Evolutionary conservation across 2,797 vertebrate genomes (phyloP).

Genomic region (Streptopelia turtur): DNA sequence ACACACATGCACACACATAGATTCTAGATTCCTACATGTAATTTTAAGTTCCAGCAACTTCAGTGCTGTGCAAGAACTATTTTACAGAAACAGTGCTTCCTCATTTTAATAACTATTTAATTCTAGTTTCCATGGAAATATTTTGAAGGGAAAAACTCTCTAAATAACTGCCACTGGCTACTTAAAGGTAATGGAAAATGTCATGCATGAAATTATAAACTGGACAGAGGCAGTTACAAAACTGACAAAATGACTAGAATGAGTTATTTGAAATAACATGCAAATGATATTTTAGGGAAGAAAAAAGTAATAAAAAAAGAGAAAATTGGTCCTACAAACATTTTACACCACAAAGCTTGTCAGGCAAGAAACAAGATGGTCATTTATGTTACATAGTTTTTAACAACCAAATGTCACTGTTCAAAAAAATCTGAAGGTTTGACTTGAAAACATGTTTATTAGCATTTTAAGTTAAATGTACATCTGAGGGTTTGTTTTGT

Average conservation of each 20-base stretch:
- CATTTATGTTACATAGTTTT: neutral
- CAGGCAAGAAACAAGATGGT: neutral
- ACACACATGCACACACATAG: rapidly evolving
- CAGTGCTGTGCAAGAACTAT: neutral
- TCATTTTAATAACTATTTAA: constrained; percentile 8
- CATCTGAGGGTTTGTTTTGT: rapidly evolving
- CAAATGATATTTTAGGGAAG: neutral
- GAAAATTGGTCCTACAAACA: neutral
- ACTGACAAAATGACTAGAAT: neutral
- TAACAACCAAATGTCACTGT: neutral
- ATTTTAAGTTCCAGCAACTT: neutral
- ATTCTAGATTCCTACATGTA: neutral
- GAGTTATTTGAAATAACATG: neutral
- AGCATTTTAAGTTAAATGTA: neutral
- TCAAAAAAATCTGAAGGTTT: neutral
- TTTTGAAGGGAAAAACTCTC: constrained; percentile 17
- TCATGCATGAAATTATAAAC: constrained; percentile 46
- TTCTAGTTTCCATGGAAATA: constrained; percentile 51
- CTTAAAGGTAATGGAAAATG: constrained; percentile 51
- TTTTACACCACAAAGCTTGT: neutral
- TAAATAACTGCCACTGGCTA: constrained; percentile 44
- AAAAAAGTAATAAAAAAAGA: neutral
- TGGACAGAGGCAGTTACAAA: constrained; percentile 4
- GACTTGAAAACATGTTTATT: neutral
- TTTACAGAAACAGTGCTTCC: neutral